A percentile compares a stretch with the other conserved stretches of the same genome.
These are phyloP conservation scores for Cliona cf. orientalis DNA, from an alignment of 37 sponge, comb jelly and placozoan species.

Conservation along the genomic window DNA sequence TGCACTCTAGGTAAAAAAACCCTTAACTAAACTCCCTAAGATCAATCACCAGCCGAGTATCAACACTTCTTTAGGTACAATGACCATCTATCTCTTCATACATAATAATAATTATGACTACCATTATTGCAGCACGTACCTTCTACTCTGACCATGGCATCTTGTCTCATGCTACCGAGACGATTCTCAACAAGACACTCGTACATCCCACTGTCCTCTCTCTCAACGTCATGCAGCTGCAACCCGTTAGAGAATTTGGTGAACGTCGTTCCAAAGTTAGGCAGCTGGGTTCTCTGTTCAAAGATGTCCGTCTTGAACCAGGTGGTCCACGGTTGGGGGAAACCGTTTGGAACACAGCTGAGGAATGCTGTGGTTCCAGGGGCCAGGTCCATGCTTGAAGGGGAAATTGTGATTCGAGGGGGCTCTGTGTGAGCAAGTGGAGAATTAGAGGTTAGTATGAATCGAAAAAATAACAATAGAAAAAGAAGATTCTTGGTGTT, in stretches of 20 bases:
- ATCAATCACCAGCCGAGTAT: neutral
- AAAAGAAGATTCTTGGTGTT: too few species aligned
- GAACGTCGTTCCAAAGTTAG: slow-evolving; percentile 13
- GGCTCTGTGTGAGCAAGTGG: slow-evolving; percentile 6
- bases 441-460: neutral
- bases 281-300: neutral
- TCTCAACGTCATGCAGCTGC: slow-evolving; percentile 19
- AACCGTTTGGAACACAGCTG: slow-evolving; percentile 42
- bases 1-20: too few species aligned
- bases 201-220: slow-evolving; percentile 51
- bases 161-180: slow-evolving; percentile 16
- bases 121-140: slow-evolving; percentile 14
- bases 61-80: too few species aligned
- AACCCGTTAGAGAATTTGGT: slow-evolving; percentile 14
- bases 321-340: slow-evolving; percentile 24
- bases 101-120: neutral
- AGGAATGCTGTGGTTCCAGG: slow-evolving; percentile 24
- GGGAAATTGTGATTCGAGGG: slow-evolving; percentile 8
- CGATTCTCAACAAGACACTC: slow-evolving; percentile 42
- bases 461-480: neutral
- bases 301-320: slow-evolving; percentile 51
- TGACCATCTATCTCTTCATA: neutral
- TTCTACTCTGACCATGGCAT: slow-evolving; percentile 50
- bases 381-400: slow-evolving; percentile 7
- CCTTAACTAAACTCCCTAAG: neutral